A percentile compares a stretch with the other conserved stretches of the same genome.
Evolutionary conservation across 2,888 invertebrate genomes (phyloP).

Genomic region (Invenusta paracnida): DNA sequence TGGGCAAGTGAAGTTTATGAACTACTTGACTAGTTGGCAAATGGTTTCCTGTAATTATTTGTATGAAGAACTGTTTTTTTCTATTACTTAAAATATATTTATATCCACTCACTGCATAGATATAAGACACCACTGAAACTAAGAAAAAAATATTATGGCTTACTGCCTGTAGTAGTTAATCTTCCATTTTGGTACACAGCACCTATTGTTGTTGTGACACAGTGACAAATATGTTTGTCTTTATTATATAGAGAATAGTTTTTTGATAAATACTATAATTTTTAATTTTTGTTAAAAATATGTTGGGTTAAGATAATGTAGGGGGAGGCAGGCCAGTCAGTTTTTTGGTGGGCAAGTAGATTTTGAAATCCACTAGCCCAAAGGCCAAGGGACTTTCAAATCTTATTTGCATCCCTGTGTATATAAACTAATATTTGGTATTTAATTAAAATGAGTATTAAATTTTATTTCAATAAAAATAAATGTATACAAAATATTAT

Average conservation of each 20-base stretch:
- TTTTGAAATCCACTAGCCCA: background rate
- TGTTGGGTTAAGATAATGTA: background rate
- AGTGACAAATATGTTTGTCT: too few species aligned
- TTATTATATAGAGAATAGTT: too few species aligned
- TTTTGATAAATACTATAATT: background rate
- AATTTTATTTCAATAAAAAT: too few species aligned
- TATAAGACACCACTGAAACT: background rate
- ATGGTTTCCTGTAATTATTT: background rate
- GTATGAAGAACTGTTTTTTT: too few species aligned
- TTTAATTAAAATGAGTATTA: too few species aligned
- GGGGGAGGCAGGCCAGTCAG: background rate
- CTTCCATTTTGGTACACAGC: too few species aligned
- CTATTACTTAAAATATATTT: background rate
- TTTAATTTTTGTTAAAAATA: background rate
- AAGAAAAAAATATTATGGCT: background rate
- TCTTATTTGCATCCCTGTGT: background rate
- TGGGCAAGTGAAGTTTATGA: background rate
- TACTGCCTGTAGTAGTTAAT: too few species aligned
- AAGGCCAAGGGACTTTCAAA: background rate
- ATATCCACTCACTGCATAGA: background rate
- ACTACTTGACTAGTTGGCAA: background rate
- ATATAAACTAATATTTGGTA: background rate
- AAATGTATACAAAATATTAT: too few species aligned
- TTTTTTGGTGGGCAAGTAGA: background rate
- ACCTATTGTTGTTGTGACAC: too few species aligned